Evolutionary conservation across 2,888 invertebrate species (phyloP).

Genomic region (Eucera pruinosa): DNA sequence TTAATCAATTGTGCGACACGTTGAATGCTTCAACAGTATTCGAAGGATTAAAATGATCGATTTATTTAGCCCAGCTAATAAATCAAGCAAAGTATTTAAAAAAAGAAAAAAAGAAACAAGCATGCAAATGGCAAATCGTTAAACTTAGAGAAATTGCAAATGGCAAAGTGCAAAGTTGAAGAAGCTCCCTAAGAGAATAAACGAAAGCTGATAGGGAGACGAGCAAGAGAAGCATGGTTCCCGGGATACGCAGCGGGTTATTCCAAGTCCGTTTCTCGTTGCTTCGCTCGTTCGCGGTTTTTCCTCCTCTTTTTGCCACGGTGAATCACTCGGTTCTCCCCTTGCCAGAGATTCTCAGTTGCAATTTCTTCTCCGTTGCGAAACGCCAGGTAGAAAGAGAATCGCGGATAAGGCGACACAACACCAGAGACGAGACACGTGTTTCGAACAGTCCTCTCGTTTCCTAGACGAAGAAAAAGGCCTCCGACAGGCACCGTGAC

Average conservation of each 20-base stretch:
- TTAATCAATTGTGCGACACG: too few species aligned
- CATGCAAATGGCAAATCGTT: too few species aligned
- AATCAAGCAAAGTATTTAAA: too few species aligned
- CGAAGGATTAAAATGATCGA: too few species aligned
- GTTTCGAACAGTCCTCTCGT: slow-evolving; percentile 7
- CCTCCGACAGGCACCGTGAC: slow-evolving; percentile 37
- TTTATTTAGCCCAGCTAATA: too few species aligned
- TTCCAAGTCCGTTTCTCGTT: slow-evolving; percentile 46
- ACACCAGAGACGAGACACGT: slow-evolving; percentile 26
- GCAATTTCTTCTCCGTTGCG: neutral
- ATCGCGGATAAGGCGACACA: neutral
- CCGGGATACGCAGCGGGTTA: slow-evolving; percentile 42
- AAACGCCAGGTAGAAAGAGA: slow-evolving; percentile 32
- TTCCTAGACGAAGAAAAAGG: slow-evolving; percentile 27
- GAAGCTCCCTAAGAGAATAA: too few species aligned
- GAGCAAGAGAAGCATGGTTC: slow-evolving; percentile 15
- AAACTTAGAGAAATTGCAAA: too few species aligned
- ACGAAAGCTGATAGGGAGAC: too few species aligned
- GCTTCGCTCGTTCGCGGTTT: slow-evolving; percentile 42
- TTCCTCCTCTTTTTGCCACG: slow-evolving; percentile 56
- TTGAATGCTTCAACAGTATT: too few species aligned
- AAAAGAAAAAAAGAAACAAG: too few species aligned
- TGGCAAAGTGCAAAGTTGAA: too few species aligned
- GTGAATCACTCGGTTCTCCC: slow-evolving; percentile 69
- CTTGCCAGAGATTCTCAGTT: slow-evolving; percentile 70